phyloP scores from a whole-genome alignment of 2,888 invertebrate species.

The Fragum sueziense region DNA sequence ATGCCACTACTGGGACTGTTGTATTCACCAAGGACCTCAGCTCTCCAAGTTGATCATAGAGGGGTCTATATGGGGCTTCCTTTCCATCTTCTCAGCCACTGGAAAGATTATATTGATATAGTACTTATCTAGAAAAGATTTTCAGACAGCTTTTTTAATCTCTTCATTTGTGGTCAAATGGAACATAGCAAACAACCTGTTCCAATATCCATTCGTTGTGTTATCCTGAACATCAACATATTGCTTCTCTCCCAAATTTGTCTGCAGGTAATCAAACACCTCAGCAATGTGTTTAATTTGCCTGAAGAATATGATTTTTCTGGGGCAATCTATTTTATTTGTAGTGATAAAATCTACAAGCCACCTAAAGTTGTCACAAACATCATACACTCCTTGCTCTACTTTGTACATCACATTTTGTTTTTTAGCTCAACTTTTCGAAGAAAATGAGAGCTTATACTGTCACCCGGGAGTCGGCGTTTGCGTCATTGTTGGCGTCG shows the following conservation, averaged over 20 bases:
- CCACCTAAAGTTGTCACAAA: slow-evolving; percentile 29
- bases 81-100: no score
- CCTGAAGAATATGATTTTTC: slow-evolving; percentile 42
- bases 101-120: no score
- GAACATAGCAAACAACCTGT: slow-evolving; percentile 38
- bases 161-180: slow-evolving; percentile 39
- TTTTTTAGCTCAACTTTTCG: no score
- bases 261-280: slow-evolving; percentile 35
- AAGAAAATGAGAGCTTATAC: no score
- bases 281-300: slow-evolving; percentile 42
- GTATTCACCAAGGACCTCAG: no score
- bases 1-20: no score
- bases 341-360: slow-evolving; percentile 33
- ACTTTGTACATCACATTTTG: slow-evolving; percentile 33
- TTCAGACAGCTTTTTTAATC: slow-evolving; percentile 18
- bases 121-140: slow-evolving; percentile 28
- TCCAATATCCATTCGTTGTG: slow-evolving; percentile 23
- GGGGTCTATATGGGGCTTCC: no score
- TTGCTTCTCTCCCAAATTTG: slow-evolving; percentile 3
- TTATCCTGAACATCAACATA: slow-evolving; percentile 26
- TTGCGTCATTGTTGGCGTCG: no score
- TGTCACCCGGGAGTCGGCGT: no score
- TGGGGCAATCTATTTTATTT: slow-evolving; percentile 2
- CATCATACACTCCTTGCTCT: neutral
- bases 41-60: no score